phyloP scores from a whole-genome alignment of 1,140 invertebrate genomes.

The Patella vulgata region DNA sequence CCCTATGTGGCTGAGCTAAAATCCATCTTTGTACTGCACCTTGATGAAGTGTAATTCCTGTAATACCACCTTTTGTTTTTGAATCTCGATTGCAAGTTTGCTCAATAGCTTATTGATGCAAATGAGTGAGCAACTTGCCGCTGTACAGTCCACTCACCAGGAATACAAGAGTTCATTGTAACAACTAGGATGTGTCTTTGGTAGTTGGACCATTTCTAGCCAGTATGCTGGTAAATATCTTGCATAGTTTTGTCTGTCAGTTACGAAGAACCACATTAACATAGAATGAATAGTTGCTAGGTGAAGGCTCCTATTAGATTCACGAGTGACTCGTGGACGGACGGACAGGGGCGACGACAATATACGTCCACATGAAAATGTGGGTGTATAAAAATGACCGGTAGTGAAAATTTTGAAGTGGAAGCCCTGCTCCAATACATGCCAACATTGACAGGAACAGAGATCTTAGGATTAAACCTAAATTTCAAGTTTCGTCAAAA shows the following conservation, averaged over 20 bases:
- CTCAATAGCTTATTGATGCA: conserved; percentile 19
- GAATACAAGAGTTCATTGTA: neutral
- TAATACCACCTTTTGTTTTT: conserved; percentile 3
- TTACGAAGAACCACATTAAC: conserved; percentile 19
- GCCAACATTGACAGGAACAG: no score
- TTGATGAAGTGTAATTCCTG: neutral
- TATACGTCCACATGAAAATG: no score
- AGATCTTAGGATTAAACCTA: no score
- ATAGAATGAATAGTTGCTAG: conserved; percentile 3
- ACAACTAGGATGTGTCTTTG: neutral
- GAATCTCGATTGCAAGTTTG: conserved; percentile 17
- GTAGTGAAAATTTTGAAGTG: no score
- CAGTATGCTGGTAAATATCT: conserved; percentile 14
- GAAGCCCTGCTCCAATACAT: no score
- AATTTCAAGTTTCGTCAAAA: no score
- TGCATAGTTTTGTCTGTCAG: conserved; percentile 18
- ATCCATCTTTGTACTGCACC: conserved; percentile 1
- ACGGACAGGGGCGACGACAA: no score
- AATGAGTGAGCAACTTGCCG: neutral
- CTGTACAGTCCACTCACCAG: conserved; percentile 10
- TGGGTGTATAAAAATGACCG: no score
- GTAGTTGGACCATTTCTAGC: conserved; percentile 16
- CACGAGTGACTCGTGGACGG: conserved; percentile 16
- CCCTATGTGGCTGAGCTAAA: neutral
- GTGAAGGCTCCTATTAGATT: conserved; percentile 21